Base-by-base conservation (phyloP, 1,140 invertebrate genomes). In the Lordiphosa stackelbergi region DNA sequence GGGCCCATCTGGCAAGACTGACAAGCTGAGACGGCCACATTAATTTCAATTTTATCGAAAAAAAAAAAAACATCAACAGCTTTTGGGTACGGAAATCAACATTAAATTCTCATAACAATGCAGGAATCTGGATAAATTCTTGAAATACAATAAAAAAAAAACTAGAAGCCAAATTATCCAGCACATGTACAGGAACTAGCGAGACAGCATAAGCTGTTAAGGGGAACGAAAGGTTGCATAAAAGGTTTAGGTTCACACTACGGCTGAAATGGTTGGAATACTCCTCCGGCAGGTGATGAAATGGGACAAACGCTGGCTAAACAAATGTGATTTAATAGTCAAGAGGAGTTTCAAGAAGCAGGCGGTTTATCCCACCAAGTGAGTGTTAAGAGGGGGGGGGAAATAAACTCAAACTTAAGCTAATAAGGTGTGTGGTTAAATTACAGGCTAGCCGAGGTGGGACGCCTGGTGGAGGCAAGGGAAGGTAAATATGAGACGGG, bases 401-500 rank as follows among this genome's bases (percentile, higher is more conserved):
- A n/a, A n/a, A n/a, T n/a, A n/a, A n/a, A n/a, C n/a, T n/a, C n/a
- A n/a, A n/a, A n/a, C n/a, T n/a, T n/a, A n/a, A n/a, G n/a, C n/a
- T n/a, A n/a, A n/a, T n/a, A n/a, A n/a, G n/a, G n/a, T n/a, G n/a
- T n/a, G n/a, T n/a, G n/a, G n/a, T n/a, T n/a, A n/a, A n/a, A n/a
- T n/a, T n/a, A n/a, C 16, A 91, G 90, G 85, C 89, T 91, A 52
- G 90, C 90, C 19, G 90, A 91, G 81, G 90, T 91, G 38, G 90
- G 90, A 11, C 90, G 90, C 58, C 86, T 91, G 58, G 94, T 97
- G 88, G 89, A 91, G 42, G 95, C 95, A 36, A 97, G 96, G 90
- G 91, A 94, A 63, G 95, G 95, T 36, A 95, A 96, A 89, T 98
- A 98, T 90, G 95, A 96, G 78, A 97, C 97, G 9, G 97, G 97